These are phyloP conservation scores for Gorsachius magnificus DNA, from an alignment of 2,797 vertebrate species.

Conservation along the genomic window DNA sequence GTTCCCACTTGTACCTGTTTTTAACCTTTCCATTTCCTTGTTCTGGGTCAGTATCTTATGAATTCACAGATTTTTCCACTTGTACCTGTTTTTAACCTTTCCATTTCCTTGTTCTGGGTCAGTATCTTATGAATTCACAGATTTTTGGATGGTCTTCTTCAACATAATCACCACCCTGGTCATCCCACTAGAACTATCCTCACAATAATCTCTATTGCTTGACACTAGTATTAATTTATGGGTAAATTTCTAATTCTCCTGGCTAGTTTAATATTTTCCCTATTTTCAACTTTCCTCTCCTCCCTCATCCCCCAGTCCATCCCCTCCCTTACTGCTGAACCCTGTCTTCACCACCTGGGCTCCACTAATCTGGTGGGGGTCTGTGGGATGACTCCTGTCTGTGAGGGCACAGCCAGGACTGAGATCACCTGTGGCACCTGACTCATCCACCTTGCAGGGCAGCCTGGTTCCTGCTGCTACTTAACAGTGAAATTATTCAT, in stretches of 20 bases:
- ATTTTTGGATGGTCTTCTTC: background rate
- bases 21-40: background rate
- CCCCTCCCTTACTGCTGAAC: background rate
- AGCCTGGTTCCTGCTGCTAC: background rate
- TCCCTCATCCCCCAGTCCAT: accelerated
- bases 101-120: background rate
- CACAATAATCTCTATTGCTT: background rate
- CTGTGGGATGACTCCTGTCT: background rate
- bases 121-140: background rate
- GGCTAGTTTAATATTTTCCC: background rate
- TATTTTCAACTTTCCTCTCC: background rate
- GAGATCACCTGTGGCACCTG: accelerated
- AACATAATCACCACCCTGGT: background rate
- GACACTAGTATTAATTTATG: background rate
- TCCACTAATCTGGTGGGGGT: accelerated
- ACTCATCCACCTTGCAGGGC: background rate
- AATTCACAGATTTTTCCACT: background rate
- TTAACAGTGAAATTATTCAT: background rate
- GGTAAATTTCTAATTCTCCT: background rate
- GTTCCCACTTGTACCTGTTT: background rate
- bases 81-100: background rate
- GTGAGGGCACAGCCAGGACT: background rate
- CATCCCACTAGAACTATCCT: background rate
- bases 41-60: background rate
- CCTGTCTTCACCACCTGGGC: background rate